These are phyloP conservation scores for Tethea ocularis DNA, from an alignment of 2,888 invertebrate species.

Conservation along the genomic window DNA sequence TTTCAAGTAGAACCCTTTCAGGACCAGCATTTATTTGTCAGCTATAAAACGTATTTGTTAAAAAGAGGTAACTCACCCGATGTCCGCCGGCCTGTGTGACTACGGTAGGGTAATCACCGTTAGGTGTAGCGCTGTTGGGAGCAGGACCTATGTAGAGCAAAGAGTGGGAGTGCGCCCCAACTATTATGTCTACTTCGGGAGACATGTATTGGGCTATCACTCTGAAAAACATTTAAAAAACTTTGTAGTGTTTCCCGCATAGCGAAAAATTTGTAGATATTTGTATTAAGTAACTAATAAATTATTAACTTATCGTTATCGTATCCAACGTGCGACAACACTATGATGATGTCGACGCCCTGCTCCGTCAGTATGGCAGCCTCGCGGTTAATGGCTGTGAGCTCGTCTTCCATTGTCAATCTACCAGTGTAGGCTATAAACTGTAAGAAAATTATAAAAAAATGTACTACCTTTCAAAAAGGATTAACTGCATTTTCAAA, in stretches of 20 bases:
- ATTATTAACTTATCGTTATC: constrained; percentile 63
- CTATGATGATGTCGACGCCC: constrained; percentile 90
- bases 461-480: no score
- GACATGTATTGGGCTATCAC: constrained; percentile 75
- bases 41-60: no score
- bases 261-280: no score
- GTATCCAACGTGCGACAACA: constrained; percentile 91
- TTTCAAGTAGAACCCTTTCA: no score
- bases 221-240: no score
- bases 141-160: constrained; percentile 86
- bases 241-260: no score
- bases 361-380: constrained; percentile 84
- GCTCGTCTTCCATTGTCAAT: constrained; percentile 88
- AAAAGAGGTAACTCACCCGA: constrained; percentile 46
- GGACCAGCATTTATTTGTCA: no score
- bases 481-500: no score
- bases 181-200: constrained; percentile 89
- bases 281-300: no score
- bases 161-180: constrained; percentile 94
- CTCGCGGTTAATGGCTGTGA: constrained; percentile 86
- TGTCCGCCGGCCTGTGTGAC: constrained; percentile 82
- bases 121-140: constrained; percentile 82
- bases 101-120: constrained; percentile 88
- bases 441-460: no score
- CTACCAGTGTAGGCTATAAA: constrained; percentile 86